phyloP scores from a whole-genome alignment of 2,797 vertebrate species.

The Pangasius sanitwongsei region DNA sequence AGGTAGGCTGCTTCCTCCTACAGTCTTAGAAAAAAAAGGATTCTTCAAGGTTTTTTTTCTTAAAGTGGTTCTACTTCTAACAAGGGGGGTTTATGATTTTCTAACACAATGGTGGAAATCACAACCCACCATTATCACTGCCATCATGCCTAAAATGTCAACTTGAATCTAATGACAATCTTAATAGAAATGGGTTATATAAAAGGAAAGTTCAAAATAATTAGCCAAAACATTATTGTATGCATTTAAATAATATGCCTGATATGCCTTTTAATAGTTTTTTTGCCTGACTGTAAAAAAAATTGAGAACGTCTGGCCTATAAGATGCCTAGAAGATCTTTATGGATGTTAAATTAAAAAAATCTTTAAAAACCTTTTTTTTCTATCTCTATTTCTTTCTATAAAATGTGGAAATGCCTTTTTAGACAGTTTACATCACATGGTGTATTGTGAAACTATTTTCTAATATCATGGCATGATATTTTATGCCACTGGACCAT shows the following conservation, averaged over 20 bases:
- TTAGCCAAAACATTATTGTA: neutral
- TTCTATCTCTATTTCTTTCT: neutral
- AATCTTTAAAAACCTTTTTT: neutral
- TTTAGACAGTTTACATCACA: neutral
- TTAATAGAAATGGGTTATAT: neutral
- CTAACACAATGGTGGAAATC: neutral
- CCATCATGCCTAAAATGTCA: neutral
- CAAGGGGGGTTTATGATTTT: no score
- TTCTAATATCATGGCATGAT: neutral
- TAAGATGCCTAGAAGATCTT: neutral
- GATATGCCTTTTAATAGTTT: neutral
- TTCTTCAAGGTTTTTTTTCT: neutral
- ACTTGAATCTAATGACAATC: neutral
- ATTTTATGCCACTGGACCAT: neutral
- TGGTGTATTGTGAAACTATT: neutral
- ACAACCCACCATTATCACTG: neutral
- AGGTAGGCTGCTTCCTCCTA: constrained; percentile 24
- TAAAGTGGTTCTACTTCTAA: neutral
- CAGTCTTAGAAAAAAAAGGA: neutral
- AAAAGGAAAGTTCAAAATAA: neutral
- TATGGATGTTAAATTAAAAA: neutral
- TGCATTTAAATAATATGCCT: neutral
- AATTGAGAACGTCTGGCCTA: neutral
- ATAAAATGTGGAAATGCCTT: neutral
- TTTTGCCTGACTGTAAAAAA: neutral